Percentiles rank a stretch among this genome's conserved stretches.
These are phyloP conservation scores for Thysanoteuthis rhombus DNA, from an alignment of 2,888 invertebrate genomes.

Conservation along the genomic window DNA sequence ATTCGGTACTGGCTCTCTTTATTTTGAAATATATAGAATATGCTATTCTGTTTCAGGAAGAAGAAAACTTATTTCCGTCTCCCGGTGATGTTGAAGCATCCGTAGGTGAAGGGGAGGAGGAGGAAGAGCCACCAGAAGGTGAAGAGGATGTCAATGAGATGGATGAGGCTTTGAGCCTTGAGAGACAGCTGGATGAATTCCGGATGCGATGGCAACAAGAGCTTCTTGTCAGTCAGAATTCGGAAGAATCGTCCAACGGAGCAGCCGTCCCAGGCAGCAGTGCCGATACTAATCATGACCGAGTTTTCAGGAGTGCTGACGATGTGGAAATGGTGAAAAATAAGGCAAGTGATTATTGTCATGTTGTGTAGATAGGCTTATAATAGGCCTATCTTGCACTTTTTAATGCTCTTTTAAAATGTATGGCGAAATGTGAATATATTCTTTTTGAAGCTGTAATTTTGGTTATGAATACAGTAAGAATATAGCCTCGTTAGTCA, in stretches of 20 bases:
- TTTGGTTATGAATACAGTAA: too few species aligned
- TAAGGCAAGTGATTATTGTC: background rate
- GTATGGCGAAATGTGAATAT: too few species aligned
- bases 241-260: background rate
- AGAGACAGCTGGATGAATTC: conserved; percentile 57
- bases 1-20: too few species aligned
- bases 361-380: background rate
- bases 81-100: conserved; percentile 17
- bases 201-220: conserved; percentile 62
- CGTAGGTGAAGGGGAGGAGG: background rate
- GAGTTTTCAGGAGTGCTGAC: background rate
- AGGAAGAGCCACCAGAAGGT: conserved; percentile 27
- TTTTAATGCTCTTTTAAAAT: too few species aligned
- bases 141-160: conserved; percentile 35
- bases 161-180: conserved; percentile 36
- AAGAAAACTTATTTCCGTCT: conserved; percentile 15
- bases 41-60: background rate
- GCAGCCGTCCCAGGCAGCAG: conserved; percentile 13
- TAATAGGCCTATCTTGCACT: too few species aligned
- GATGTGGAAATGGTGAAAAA: background rate
- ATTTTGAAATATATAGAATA: background rate
- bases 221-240: conserved; percentile 32
- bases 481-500: too few species aligned
- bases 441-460: too few species aligned
- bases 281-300: background rate